These are phyloP conservation scores for Corythornis cristatus DNA, from an alignment of 2,113 vertebrate species.

Conservation along the genomic window DNA sequence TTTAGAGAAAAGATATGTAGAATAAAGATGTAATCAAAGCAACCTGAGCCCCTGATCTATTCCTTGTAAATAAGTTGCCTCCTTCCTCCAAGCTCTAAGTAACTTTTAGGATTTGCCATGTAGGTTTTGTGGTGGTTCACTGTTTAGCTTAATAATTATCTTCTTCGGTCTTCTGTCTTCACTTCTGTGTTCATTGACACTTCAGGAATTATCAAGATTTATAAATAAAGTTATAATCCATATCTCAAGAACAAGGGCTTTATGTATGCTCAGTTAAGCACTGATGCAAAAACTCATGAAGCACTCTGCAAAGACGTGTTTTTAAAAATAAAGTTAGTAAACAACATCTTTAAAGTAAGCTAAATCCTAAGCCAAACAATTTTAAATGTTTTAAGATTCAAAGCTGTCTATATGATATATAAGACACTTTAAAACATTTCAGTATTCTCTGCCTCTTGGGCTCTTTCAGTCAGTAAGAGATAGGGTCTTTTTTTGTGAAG, in stretches of 20 bases:
- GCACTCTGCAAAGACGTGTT: not conserved
- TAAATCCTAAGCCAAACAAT: not conserved
- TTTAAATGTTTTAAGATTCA: not conserved
- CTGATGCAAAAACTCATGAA: too few species aligned
- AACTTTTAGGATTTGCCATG: not conserved
- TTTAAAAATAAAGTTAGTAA: not conserved
- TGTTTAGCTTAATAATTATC: not conserved
- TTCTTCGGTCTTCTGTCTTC: not conserved
- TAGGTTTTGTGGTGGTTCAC: not conserved
- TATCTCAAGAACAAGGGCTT: not conserved
- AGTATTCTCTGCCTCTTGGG: not conserved
- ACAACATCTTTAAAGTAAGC: not conserved
- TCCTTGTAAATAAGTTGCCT: not conserved
- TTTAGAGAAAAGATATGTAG: not conserved
- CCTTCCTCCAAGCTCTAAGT: not conserved
- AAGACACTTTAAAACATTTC: not conserved
- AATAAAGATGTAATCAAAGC: not conserved
- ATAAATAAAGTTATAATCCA: not conserved
- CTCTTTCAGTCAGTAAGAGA: not conserved
- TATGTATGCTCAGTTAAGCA: not conserved
- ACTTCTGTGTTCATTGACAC: not conserved
- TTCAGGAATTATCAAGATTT: not conserved
- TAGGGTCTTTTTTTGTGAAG: not conserved
- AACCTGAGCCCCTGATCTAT: not conserved
- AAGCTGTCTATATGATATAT: not conserved